Evolutionary conservation across 2,797 vertebrate species (phyloP).

Genomic region (Poecilia picta): DNA sequence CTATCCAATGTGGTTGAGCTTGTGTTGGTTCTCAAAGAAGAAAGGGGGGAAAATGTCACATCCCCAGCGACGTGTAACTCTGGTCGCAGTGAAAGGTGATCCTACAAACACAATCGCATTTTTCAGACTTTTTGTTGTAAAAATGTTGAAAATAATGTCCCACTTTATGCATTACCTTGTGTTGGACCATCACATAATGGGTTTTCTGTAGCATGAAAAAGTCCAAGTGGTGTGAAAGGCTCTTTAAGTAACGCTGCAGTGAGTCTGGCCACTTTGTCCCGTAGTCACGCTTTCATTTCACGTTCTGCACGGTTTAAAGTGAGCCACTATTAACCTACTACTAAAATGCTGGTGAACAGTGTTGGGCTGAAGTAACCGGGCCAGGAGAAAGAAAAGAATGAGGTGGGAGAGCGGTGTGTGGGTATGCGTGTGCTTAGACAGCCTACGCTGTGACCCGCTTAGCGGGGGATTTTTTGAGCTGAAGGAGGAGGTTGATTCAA

Average conservation of each 20-base stretch:
- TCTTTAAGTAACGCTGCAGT: background rate
- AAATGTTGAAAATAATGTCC: background rate
- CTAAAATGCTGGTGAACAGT: slow-evolving; percentile 24
- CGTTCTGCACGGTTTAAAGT: slow-evolving; percentile 1
- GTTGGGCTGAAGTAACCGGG: slow-evolving; percentile 32
- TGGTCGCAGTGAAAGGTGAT: background rate
- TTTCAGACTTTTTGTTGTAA: background rate
- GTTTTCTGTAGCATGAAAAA: background rate
- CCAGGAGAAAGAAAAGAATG: slow-evolving; percentile 54
- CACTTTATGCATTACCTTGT: background rate
- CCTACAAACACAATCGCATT: background rate
- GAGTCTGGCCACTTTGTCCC: slow-evolving; percentile 1
- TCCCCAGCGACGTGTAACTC: background rate
- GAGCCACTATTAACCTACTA: background rate
- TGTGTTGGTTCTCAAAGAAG: background rate
- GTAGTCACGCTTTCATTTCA: slow-evolving; percentile 1
- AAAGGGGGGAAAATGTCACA: background rate
- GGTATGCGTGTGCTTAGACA: slow-evolving; percentile 52
- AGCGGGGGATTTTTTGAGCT: slow-evolving; percentile 54
- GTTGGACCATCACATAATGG: background rate
- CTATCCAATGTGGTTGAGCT: background rate
- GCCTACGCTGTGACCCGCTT: slow-evolving; percentile 67
- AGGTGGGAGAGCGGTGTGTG: slow-evolving; percentile 69
- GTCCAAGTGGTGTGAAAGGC: background rate
- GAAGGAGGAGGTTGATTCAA: slow-evolving; percentile 64